Evolutionary conservation across 2,888 invertebrate species (phyloP).

Genomic region (Sinohyriopsis cumingii): DNA sequence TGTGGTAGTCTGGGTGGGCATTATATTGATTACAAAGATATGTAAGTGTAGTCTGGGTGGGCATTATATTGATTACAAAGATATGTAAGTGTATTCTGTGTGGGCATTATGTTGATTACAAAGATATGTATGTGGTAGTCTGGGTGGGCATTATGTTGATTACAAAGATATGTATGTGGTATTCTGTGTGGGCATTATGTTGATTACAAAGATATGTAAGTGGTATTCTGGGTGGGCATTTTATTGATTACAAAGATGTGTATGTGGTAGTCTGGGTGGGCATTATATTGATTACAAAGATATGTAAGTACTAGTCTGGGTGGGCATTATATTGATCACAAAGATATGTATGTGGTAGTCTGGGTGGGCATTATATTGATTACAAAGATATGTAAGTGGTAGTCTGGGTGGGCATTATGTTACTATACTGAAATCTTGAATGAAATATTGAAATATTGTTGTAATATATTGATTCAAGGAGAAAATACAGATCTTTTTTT

Average conservation of each 20-base stretch:
- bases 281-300: slow-evolving; percentile 61
- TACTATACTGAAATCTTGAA: no score
- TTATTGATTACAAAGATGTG: slow-evolving; percentile 65
- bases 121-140: slow-evolving; percentile 55
- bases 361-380: slow-evolving; percentile 40
- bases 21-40: slow-evolving; percentile 63
- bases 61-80: slow-evolving; percentile 59
- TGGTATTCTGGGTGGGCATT: slow-evolving; percentile 1
- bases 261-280: slow-evolving; percentile 31
- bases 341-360: slow-evolving; percentile 55
- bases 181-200: slow-evolving; percentile 17
- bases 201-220: slow-evolving; percentile 66
- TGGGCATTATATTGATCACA: slow-evolving; percentile 54
- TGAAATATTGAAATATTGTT: no score
- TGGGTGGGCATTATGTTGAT: slow-evolving; percentile 41
- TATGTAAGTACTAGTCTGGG: slow-evolving; percentile 43
- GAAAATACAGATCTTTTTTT: no score
- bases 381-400: slow-evolving; percentile 62
- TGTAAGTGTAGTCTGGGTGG: slow-evolving; percentile 41
- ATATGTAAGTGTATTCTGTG: slow-evolving; percentile 48
- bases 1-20: slow-evolving; percentile 17
- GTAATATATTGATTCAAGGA: no score
- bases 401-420: no score
- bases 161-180: slow-evolving; percentile 62
- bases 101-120: slow-evolving; percentile 54